A percentile compares a stretch with the other conserved stretches of the same genome.
Evolutionary conservation across 2,797 vertebrate genomes (phyloP).

Genomic region (Potorous gilbertii): DNA sequence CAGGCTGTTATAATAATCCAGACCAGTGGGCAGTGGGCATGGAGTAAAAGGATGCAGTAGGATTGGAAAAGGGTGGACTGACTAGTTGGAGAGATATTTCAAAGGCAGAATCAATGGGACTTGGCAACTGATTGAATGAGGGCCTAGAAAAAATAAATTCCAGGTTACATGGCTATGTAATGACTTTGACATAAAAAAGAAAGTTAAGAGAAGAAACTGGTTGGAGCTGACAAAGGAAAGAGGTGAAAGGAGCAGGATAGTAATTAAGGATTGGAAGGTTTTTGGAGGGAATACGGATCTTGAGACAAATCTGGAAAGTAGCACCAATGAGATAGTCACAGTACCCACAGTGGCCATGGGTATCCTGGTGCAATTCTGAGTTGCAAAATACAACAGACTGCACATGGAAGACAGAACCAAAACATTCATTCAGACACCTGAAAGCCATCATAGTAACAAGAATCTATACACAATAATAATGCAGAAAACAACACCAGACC

Average conservation of each 20-base stretch:
- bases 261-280: not conserved
- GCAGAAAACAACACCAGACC: too few species aligned
- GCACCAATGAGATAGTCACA: too few species aligned
- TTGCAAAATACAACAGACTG: too few species aligned
- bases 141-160: not conserved
- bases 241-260: not conserved
- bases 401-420: too few species aligned
- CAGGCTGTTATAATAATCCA: not conserved
- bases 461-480: too few species aligned
- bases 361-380: too few species aligned
- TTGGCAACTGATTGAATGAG: not conserved
- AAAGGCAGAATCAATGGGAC: not conserved
- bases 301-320: not conserved
- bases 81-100: not conserved
- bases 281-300: not conserved
- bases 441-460: too few species aligned
- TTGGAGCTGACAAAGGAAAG: not conserved
- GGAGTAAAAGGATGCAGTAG: not conserved
- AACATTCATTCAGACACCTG: too few species aligned
- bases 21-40: not conserved
- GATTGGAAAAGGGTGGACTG: not conserved
- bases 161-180: not conserved
- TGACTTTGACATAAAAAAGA: not conserved
- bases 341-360: too few species aligned
- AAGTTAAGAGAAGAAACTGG: not conserved